Evolutionary conservation across 2,888 invertebrate genomes (phyloP).

Genomic region (Erynnis tages): DNA sequence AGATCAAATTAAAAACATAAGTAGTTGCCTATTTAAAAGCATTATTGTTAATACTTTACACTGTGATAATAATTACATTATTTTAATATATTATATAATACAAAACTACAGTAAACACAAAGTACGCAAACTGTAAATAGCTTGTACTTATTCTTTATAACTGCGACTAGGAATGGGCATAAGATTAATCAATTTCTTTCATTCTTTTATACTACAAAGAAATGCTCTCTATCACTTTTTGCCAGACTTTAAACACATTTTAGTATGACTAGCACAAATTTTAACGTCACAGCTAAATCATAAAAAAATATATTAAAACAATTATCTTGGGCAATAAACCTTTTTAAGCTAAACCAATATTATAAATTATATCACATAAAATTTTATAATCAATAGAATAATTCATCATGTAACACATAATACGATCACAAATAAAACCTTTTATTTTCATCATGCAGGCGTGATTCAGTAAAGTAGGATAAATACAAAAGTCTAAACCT

Average conservation of each 20-base stretch:
- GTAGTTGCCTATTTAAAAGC: no score
- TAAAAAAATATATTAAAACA: slow-evolving; percentile 10
- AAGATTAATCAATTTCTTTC: slow-evolving; percentile 9
- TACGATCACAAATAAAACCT: slow-evolving; percentile 12
- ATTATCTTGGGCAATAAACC: neutral
- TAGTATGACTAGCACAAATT: slow-evolving; percentile 35
- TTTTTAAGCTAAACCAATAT: slow-evolving; percentile 9
- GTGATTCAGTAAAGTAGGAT: slow-evolving; percentile 1
- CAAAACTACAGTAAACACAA: no score
- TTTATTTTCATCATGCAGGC: neutral
- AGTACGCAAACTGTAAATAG: neutral
- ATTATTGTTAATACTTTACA: no score
- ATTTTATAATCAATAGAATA: slow-evolving; percentile 7
- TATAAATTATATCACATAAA: slow-evolving; percentile 22
- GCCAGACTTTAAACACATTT: slow-evolving; percentile 26
- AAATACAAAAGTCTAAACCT: slow-evolving; percentile 19
- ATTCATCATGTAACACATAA: slow-evolving; percentile 1
- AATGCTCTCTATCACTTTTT: slow-evolving; percentile 21
- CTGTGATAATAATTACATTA: no score
- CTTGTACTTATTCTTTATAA: slow-evolving; percentile 8
- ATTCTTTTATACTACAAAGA: slow-evolving; percentile 2
- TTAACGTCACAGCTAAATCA: slow-evolving; percentile 14
- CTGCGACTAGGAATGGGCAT: slow-evolving; percentile 54
- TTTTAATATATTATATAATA: no score
- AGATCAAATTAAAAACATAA: no score